Evolutionary conservation across 2,888 invertebrate species (phyloP).

Genomic region (Xylota sylvarum): DNA sequence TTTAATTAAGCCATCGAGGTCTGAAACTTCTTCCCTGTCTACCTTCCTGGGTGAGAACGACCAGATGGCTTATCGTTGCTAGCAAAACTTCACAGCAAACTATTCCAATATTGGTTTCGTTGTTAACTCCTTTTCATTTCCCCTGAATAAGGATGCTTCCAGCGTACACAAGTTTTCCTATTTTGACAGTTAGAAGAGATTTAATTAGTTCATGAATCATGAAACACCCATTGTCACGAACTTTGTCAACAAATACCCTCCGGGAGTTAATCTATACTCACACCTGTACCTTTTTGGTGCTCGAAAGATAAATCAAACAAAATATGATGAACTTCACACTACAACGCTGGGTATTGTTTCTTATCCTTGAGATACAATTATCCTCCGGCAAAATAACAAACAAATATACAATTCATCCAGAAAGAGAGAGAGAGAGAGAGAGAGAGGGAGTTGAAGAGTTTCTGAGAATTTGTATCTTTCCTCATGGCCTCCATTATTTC

Average conservation of each 20-base stretch:
- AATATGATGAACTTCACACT: not conserved
- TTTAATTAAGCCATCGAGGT: too few relatives aligned
- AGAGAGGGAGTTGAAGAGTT: not conserved
- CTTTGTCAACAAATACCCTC: not conserved
- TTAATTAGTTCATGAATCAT: constrained; percentile 13
- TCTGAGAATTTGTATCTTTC: not conserved
- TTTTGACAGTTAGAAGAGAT: constrained; percentile 9
- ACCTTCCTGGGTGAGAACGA: too few relatives aligned
- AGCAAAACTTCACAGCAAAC: too few relatives aligned
- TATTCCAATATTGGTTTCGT: too few relatives aligned
- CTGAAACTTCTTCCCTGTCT: too few relatives aligned
- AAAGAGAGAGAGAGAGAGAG: too few relatives aligned
- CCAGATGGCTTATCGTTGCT: too few relatives aligned
- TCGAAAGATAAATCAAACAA: not conserved
- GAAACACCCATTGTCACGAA: constrained; percentile 2
- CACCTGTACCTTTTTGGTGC: not conserved
- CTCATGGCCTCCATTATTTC: not conserved
- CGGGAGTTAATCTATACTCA: not conserved
- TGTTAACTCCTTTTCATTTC: too few relatives aligned
- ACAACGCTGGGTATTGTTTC: not conserved
- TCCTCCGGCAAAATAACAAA: constrained; percentile 14
- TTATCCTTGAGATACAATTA: constrained; percentile 11
- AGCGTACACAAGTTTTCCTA: not conserved
- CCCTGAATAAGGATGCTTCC: too few relatives aligned
- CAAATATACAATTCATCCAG: not conserved